Evolutionary conservation across 2,888 invertebrate genomes (phyloP), one percentile per base, ranked within the genome.

Genomic region (Philhelius pedissequus): DNA sequence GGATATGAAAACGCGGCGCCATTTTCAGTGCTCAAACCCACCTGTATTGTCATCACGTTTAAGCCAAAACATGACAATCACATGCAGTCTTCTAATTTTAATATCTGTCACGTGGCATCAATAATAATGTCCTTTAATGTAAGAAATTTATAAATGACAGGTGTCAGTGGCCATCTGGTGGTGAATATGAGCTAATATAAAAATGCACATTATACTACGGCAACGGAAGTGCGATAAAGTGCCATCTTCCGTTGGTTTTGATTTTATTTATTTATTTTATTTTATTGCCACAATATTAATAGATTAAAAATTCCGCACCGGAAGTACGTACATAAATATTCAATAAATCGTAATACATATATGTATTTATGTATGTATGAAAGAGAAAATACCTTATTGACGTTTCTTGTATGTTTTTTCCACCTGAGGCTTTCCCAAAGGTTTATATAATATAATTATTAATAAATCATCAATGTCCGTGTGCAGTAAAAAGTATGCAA

Each of bases 361-460:
- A n/a, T 3, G 9, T 32, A 3, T 20, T 15, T 13, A 2, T 1
- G 54, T 4, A 20, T 13, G 15, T 35, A n/a, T n/a, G n/a, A n/a
- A n/a, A n/a, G n/a, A n/a, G 13, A 8, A 35, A 35, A 27, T 7
- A 32, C 32, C 32, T 20, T 60, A 60, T 60, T 40, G 40, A 43
- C 25, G 3, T 60, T 60, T 60, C 2, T 27, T 25, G 25, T 25
- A 13, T 56, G 20, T 40, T n/a, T 5, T n/a, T 38, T 60, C 4
- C 64, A 48, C 32, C 48, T 45, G 62, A 43, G 43, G 25, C 13
- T 27, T 40, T 40, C 40, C n/a, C 18, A 32, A 77, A 60, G 68
- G 56, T 82, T 82, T 82, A 77, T 78, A 77, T 27, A 73, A 78
- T 78, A 78, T 76, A 71, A 77, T 73, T n/a, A n/a, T n/a, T 77